Conservation (phyloP, 1,140 invertebrate genomes). For the Tribolium castaneum region DNA sequence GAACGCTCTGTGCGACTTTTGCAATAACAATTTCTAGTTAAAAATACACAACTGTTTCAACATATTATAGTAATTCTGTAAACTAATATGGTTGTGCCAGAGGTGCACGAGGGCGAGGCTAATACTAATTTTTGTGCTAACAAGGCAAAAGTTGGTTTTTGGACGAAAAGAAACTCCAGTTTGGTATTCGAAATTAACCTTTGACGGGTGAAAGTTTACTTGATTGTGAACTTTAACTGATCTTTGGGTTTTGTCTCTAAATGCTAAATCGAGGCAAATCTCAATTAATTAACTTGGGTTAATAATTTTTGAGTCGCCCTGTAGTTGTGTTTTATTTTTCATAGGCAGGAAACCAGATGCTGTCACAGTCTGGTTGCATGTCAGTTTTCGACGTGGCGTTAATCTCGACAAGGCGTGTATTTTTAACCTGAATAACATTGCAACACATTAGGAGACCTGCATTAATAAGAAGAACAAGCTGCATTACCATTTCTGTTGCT, state of each 20-base stretch:
- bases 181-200: conserved; percentile 36
- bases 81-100: conserved; percentile 23
- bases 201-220: conserved; percentile 42
- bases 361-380: conserved; percentile 6
- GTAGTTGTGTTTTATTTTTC: not conserved
- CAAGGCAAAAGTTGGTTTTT: not conserved
- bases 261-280: no score
- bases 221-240: conserved; percentile 43
- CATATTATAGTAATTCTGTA: conserved; percentile 25
- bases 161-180: not conserved
- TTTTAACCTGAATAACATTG: conserved; percentile 30
- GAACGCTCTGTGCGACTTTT: conserved; percentile 44
- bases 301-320: not conserved
- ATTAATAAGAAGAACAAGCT: conserved; percentile 22
- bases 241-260: not conserved
- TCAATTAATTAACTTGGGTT: no score
- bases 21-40: conserved; percentile 51
- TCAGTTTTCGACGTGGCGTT: conserved; percentile 17
- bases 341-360: conserved; percentile 9
- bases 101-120: not conserved
- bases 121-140: no score
- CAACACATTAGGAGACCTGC: conserved; percentile 18
- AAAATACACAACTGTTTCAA: conserved; percentile 39
- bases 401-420: conserved; percentile 27
- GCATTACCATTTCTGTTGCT: conserved; percentile 3